Conservation (phyloP, 1,140 invertebrate species). For the Apis cerana region DNA sequence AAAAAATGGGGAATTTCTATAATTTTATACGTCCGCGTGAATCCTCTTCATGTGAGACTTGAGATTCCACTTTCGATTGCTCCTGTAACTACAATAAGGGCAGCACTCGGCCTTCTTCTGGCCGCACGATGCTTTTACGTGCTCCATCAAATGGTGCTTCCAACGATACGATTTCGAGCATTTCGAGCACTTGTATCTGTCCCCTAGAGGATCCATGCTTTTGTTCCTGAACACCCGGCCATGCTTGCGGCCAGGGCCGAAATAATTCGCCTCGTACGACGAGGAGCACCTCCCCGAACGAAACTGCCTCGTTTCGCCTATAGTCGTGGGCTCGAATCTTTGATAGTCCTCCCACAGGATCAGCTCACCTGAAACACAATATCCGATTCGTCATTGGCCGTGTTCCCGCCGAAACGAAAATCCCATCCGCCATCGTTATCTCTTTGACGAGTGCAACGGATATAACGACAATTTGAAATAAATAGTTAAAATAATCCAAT, state of each 20-base stretch:
- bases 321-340: conserved; percentile 44
- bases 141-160: conserved; percentile 78
- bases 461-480: too few relatives aligned
- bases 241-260: conserved; percentile 14
- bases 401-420: not conserved
- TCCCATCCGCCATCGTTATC: not conserved
- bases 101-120: conserved; percentile 78
- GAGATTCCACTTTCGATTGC: conserved; percentile 78
- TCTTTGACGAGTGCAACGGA: not conserved
- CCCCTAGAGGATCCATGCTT: not conserved
- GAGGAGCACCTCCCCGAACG: conserved; percentile 12
- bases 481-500: too few relatives aligned
- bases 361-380: conserved; percentile 71
- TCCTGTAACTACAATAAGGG: conserved; percentile 78
- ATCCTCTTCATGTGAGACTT: conserved; percentile 77
- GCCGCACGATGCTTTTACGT: conserved; percentile 80
- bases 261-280: conserved; percentile 17
- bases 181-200: conserved; percentile 69
- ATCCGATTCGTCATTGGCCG: conserved; percentile 43
- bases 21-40: conserved; percentile 57
- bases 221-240: conserved; percentile 13
- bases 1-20: too few relatives aligned
- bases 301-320: conserved; percentile 14
- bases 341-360: conserved; percentile 66
- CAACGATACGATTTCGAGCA: conserved; percentile 78